phyloP scores from a whole-genome alignment of 1,140 invertebrate species.

The Elymnias hypermnestra region DNA sequence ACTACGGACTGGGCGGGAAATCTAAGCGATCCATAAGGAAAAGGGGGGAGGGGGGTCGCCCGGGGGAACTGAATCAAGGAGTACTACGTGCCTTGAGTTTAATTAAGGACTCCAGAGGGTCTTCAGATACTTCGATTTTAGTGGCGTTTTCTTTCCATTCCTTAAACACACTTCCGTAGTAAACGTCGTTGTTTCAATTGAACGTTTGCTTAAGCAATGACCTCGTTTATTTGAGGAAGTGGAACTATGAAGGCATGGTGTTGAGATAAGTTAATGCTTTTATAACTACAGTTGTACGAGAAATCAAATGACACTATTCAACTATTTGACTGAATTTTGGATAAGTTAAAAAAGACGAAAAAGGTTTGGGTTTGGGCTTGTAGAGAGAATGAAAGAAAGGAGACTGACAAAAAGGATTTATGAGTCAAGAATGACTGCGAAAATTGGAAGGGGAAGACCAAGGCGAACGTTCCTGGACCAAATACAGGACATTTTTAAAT shows the following conservation, averaged over 20 bases:
- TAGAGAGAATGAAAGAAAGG: too few relatives aligned
- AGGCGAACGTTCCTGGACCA: too few relatives aligned
- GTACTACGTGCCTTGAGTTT: conserved; percentile 69
- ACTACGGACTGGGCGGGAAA: conserved; percentile 64
- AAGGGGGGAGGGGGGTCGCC: conserved; percentile 27
- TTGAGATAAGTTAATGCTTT: background rate
- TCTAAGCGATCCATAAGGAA: conserved; percentile 72
- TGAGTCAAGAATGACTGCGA: too few relatives aligned
- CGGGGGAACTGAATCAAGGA: conserved; percentile 70
- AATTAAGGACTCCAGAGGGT: conserved; percentile 65
- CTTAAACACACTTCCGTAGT: conserved; percentile 27
- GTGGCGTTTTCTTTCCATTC: conserved; percentile 67
- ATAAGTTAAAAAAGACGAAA: too few relatives aligned
- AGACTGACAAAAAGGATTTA: too few relatives aligned
- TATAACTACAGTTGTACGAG: too few relatives aligned
- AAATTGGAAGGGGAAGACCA: too few relatives aligned
- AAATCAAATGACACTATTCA: too few relatives aligned
- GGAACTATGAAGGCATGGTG: too few relatives aligned
- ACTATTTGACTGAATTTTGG: too few relatives aligned
- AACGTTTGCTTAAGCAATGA: conserved; percentile 4
- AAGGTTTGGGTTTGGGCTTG: too few relatives aligned
- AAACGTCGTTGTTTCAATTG: conserved; percentile 10
- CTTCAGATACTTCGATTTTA: conserved; percentile 69
- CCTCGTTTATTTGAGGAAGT: conserved; percentile 7
- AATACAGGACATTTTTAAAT: too few relatives aligned